Evolutionary conservation across 2,113 vertebrate species (phyloP), one percentile per base, ranked within the genome.

Genomic region (Mirounga angustirostris): DNA sequence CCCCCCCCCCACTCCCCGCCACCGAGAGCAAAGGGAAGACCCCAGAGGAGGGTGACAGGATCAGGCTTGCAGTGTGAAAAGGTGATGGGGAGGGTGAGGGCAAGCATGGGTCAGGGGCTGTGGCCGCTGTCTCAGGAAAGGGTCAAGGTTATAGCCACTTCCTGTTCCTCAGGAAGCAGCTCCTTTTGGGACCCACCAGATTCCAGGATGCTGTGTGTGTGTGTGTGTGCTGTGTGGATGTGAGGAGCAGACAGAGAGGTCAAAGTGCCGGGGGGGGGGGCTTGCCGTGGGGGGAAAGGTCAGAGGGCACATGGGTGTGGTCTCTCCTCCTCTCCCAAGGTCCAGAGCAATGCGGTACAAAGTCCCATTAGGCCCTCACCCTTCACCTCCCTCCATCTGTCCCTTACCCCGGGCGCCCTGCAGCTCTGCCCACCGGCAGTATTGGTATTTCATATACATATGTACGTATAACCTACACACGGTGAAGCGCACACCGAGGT

Each of bases 401-500:
- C 91, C 5, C 7, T 22, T 12, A 13, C 5, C 30, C 7, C 8
- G 0, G 63, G 10, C 18, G 58, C 58, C 59, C 9, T n/a, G 58
- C 7, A 0, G n/a, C 67, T 46, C 56, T 21, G 13, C 74, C n/a
- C 65, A 15, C n/a, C 12, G 30, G 33, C 19, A 4, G 50, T 28
- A 26, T 22, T 12, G 2, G 26, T 13, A 24, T 52, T 58, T 13
- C 15, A 16, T 16, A 4, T 54, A 54, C 15, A 16, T 54, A 63
- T 14, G 26, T 14, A 46, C 7, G 46, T 63, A 13, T 13, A 63
- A 30, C 12, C 26, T 63, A 12, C 28, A 30, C 50, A 4, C 15
- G 46, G 43, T 0, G 1, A 13, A 16, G 10, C 0, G 2, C 40
- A 71, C 1, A 4, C 15, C 12, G 0, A 54, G 30, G 61, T 33